Evolutionary conservation across 2,113 vertebrate species (phyloP).

Genomic region (Polypterus bichir): DNA sequence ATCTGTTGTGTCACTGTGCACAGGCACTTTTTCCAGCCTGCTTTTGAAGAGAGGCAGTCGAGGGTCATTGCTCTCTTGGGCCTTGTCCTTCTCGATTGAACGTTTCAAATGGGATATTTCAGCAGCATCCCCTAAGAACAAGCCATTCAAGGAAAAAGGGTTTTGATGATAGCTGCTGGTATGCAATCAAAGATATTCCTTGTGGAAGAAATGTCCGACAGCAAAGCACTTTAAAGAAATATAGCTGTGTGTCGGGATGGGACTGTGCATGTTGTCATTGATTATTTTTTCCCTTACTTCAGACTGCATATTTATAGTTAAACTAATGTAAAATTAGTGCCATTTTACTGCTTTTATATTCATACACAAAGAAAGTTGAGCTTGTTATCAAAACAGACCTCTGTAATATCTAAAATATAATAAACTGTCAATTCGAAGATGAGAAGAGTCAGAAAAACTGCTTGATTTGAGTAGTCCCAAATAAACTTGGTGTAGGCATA

Average conservation of each 20-base stretch:
- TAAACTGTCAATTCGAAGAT: no score
- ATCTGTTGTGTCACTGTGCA: conserved; percentile 10
- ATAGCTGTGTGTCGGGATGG: not conserved
- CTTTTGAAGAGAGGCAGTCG: conserved; percentile 4
- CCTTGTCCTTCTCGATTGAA: conserved; percentile 3
- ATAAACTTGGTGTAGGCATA: no score
- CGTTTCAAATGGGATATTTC: conserved; percentile 11
- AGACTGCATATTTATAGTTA: no score
- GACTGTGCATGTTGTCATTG: not conserved
- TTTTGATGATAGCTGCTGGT: no score
- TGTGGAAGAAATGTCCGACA: not conserved
- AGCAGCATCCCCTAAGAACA: conserved; percentile 4
- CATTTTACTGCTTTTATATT: no score
- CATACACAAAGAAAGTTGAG: no score
- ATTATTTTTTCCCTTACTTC: conserved; percentile 15
- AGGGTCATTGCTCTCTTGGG: conserved; percentile 11
- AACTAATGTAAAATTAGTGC: no score
- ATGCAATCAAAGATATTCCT: no score
- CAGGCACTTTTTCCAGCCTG: conserved; percentile 10
- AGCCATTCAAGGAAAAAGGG: not conserved
- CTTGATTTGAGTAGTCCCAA: no score
- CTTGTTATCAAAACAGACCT: no score
- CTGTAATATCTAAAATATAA: no score
- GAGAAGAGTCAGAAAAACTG: no score
- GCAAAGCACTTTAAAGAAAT: conserved; percentile 1